These are phyloP conservation scores for Stratiolaelaps scimitus DNA, from an alignment of 1,140 invertebrate genomes.

Conservation along the genomic window DNA sequence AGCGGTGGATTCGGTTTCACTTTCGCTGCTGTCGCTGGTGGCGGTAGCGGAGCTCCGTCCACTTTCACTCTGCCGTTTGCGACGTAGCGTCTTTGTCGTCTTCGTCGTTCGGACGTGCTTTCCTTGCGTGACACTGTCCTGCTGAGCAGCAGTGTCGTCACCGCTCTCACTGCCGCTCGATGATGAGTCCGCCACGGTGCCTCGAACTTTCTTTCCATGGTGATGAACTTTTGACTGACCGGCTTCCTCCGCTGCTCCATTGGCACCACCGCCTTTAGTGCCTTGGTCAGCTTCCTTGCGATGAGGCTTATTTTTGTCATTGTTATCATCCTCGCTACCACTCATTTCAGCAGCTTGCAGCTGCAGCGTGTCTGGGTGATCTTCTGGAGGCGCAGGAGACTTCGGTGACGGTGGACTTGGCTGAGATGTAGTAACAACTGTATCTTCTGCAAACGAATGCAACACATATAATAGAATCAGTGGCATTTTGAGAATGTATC, in stretches of 20 bases:
- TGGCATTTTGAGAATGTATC: too few species aligned
- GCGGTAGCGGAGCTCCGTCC: too few species aligned
- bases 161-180: conserved; percentile 13
- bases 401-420: not conserved
- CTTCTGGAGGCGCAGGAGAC: not conserved
- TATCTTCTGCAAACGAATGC: too few species aligned
- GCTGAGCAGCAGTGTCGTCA: conserved; percentile 15
- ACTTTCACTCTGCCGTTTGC: too few species aligned
- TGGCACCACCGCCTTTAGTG: too few species aligned
- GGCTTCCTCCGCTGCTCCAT: too few species aligned
- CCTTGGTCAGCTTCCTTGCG: not conserved
- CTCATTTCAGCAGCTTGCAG: conserved; percentile 20
- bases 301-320: not conserved
- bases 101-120: not conserved
- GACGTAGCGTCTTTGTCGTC: not conserved
- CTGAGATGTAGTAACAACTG: too few species aligned
- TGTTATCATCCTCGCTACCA: conserved; percentile 9
- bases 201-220: conserved; percentile 7
- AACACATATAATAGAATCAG: too few species aligned
- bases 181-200: not conserved
- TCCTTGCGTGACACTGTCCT: not conserved
- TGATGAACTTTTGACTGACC: too few species aligned
- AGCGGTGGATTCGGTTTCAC: too few species aligned
- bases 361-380: conserved; percentile 2
- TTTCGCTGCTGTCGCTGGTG: too few species aligned